phyloP scores from a whole-genome alignment of 2,797 vertebrate genomes.

The Antrozous pallidus region DNA sequence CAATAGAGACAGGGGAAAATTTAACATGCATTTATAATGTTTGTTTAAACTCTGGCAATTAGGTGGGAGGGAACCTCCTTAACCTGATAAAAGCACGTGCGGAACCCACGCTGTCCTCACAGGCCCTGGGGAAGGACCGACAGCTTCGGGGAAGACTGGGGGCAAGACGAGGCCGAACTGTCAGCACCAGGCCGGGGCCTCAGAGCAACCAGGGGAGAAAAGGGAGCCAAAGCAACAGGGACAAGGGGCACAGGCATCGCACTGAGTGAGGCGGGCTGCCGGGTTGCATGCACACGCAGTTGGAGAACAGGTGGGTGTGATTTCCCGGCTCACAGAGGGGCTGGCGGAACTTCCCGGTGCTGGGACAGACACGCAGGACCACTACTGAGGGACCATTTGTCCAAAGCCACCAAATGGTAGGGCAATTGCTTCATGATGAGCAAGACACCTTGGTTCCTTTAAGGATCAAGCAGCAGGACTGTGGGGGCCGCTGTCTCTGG shows the following conservation, averaged over 20 bases:
- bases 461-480: background rate
- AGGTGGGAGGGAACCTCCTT: background rate
- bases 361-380: accelerated
- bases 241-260: background rate
- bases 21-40: background rate
- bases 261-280: background rate
- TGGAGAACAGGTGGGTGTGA: background rate
- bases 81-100: accelerated
- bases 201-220: too few species aligned
- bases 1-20: background rate
- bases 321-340: background rate
- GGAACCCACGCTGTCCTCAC: background rate
- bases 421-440: background rate
- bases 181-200: accelerated
- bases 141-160: accelerated
- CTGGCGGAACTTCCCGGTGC: background rate
- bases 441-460: background rate
- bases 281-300: background rate
- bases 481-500: background rate
- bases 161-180: background rate
- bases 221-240: too few species aligned
- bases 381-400: background rate
- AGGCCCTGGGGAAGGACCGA: accelerated
- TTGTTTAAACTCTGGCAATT: background rate
- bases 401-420: background rate